Evolutionary conservation across 2,888 invertebrate species (phyloP), one percentile per base, ranked within the genome.

Genomic region (Yponomeuta malinellus): DNA sequence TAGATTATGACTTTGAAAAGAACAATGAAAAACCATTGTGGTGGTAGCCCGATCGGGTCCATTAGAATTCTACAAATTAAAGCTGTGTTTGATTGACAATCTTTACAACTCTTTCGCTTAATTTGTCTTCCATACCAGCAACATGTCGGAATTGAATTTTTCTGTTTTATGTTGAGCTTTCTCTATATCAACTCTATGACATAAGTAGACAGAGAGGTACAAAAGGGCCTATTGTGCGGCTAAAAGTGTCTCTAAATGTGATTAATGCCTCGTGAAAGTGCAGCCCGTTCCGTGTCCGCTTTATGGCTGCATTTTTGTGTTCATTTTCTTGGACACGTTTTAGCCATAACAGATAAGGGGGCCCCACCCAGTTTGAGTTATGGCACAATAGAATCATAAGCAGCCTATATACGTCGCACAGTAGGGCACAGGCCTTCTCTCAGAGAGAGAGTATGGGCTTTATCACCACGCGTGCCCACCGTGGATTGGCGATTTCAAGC

Each of bases 201-300:
- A 74, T 74, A 74, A 73, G 72, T 70, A 68, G 71, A 72, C 73
- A 72, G 72, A 73, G 73, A 74, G 71, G 70, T 70, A 71, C 65
- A 68, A 72, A 72, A 74, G 73, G 71, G 73, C 68, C 72, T 71
- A 73, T 74, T 74, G 71, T 73, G 73, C 52, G 43, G 33, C 48
- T 70, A 63, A 64, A 43, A 70, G 15, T 31, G 48, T 63, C 64
- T 10, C 23, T 29, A 31, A 48, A 70, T 67, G 74, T 79, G 81
- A 81, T 81, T 77, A 76, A 81, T 78, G 77, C 70, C 70, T 68
- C 74, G 75, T 75, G 78, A 79, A 79, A 79, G 78, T 76, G 74
- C 77, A 77, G 74, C 74, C 67, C 33, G 33, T 67, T 67, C 9
- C 12, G 76, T 74, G 72, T 71, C 73, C 73, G 74, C 73, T 73